Conservation (phyloP, 2,797 vertebrate genomes). For the Dipus sagitta region DNA sequence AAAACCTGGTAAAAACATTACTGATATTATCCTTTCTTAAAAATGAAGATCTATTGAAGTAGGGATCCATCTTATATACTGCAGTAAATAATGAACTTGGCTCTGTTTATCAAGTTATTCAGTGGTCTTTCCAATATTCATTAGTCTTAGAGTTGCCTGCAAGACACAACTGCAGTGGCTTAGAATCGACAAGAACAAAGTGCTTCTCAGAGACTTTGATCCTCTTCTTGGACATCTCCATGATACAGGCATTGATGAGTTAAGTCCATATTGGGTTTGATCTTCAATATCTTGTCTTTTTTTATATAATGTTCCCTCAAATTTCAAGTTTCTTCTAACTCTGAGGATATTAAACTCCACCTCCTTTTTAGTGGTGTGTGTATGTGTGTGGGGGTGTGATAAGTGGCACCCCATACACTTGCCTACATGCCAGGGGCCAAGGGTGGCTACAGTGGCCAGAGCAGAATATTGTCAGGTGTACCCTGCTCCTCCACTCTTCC, state of each 20-base stretch:
- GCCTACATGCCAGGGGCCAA: too few species aligned
- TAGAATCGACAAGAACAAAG: background rate
- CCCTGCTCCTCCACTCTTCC: too few species aligned
- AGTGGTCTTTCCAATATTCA: background rate
- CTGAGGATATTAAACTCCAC: background rate
- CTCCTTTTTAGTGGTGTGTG: background rate
- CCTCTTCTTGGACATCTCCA: background rate
- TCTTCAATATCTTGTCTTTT: background rate
- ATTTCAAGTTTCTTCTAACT: constrained; percentile 31
- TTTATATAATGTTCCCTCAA: background rate
- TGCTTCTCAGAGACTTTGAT: background rate
- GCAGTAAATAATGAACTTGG: background rate
- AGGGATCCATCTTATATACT: background rate
- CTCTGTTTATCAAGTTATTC: constrained; percentile 22
- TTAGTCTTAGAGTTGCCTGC: background rate
- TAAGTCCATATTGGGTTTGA: background rate
- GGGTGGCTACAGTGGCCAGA: too few species aligned
- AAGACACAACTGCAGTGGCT: background rate
- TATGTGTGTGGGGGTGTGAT: too few species aligned
- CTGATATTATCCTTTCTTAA: background rate
- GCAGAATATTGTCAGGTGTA: too few species aligned
- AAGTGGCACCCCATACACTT: too few species aligned
- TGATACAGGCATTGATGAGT: background rate
- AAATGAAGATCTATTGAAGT: background rate
- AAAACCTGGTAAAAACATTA: constrained; percentile 13